These are phyloP conservation scores for Drosophila setifemur DNA, from an alignment of 1,140 invertebrate species.

Conservation along the genomic window DNA sequence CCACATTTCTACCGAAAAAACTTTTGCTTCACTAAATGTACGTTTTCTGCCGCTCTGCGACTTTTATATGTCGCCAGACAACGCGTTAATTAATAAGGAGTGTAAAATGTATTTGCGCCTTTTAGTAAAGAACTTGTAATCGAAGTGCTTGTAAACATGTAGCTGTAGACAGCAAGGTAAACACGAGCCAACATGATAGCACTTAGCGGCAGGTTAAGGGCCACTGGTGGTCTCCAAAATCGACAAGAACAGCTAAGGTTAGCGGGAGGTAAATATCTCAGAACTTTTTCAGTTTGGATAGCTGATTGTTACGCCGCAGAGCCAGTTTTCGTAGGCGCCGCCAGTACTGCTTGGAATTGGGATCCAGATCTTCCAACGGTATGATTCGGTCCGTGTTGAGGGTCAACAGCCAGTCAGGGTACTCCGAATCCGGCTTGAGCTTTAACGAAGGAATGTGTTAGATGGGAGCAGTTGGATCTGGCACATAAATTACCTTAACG, in stretches of 20 bases:
- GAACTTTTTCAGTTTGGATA: slow-evolving; percentile 84
- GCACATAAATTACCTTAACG: slow-evolving; percentile 84
- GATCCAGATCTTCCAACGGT: slow-evolving; percentile 89
- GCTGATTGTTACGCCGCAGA: slow-evolving; percentile 85
- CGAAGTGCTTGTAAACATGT: slow-evolving; percentile 56
- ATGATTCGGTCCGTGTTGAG: slow-evolving; percentile 86
- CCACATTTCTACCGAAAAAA: slow-evolving; percentile 30
- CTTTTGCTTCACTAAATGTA: slow-evolving; percentile 2
- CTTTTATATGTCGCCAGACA: slow-evolving; percentile 47
- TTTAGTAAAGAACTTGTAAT: slow-evolving; percentile 39
- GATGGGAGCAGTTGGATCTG: background rate
- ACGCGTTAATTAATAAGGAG: slow-evolving; percentile 34
- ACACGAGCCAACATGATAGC: slow-evolving; percentile 36
- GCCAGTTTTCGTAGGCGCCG: slow-evolving; percentile 85
- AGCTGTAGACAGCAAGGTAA: slow-evolving; percentile 48
- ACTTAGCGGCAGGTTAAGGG: slow-evolving; percentile 37
- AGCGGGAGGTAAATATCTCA: slow-evolving; percentile 24
- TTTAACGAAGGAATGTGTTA: slow-evolving; percentile 38
- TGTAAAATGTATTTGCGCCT: slow-evolving; percentile 40
- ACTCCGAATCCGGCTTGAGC: slow-evolving; percentile 93
- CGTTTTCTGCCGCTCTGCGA: background rate
- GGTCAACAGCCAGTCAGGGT: slow-evolving; percentile 96
- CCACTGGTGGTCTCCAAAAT: slow-evolving; percentile 20
- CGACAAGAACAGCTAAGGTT: slow-evolving; percentile 20
- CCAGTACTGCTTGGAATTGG: slow-evolving; percentile 92